These are phyloP conservation scores for Calliopsis andreniformis DNA, from an alignment of 1,140 invertebrate species.

Conservation along the genomic window DNA sequence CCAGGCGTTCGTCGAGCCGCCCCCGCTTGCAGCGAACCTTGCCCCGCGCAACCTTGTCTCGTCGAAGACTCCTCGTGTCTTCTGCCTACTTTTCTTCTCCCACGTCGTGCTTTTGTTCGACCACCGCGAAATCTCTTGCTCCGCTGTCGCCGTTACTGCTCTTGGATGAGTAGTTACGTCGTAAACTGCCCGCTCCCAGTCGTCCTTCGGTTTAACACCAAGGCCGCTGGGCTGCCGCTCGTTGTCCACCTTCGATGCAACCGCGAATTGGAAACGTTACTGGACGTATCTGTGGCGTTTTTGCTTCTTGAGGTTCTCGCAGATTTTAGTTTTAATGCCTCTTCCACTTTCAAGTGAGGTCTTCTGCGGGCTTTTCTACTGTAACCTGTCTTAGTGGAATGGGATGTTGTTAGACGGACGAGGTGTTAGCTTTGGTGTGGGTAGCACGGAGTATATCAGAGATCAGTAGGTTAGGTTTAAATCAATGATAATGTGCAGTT, in stretches of 20 bases:
- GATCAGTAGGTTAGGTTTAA: too few species aligned
- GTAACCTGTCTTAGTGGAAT: too few species aligned
- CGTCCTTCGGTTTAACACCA: slow-evolving; percentile 19
- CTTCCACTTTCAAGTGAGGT: too few species aligned
- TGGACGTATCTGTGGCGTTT: not conserved
- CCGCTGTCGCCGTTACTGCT: slow-evolving; percentile 21
- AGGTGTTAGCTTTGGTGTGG: too few species aligned
- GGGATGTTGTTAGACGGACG: too few species aligned
- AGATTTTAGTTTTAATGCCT: too few species aligned
- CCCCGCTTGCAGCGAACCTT: slow-evolving; percentile 22
- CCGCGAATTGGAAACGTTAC: not conserved
- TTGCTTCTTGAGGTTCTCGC: too few species aligned
- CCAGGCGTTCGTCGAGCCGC: slow-evolving; percentile 2
- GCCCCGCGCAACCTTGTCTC: slow-evolving; percentile 43
- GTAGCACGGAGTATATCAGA: too few species aligned
- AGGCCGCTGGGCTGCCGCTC: slow-evolving; percentile 5
- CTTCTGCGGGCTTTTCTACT: too few species aligned
- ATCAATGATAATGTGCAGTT: too few species aligned
- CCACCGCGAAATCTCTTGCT: slow-evolving; percentile 48
- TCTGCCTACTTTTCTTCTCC: slow-evolving; percentile 50
- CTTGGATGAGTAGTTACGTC: slow-evolving; percentile 35
- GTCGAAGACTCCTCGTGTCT: slow-evolving; percentile 42
- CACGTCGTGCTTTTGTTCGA: slow-evolving; percentile 36
- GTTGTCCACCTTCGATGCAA: not conserved
- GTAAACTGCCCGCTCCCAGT: slow-evolving; percentile 27